These are phyloP conservation scores for Blastobasis adustella DNA, from an alignment of 2,888 invertebrate species.

Conservation along the genomic window DNA sequence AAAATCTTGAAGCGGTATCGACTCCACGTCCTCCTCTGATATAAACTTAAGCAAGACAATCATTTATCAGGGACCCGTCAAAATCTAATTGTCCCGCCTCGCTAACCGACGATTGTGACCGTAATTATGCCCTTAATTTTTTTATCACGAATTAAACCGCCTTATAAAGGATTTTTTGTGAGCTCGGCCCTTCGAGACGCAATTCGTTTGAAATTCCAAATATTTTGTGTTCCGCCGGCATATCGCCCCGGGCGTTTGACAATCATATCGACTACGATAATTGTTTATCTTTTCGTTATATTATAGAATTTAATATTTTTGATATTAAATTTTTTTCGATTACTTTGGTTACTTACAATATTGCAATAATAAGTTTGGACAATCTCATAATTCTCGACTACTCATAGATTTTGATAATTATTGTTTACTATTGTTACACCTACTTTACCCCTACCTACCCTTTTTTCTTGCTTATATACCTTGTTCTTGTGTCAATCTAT, in stretches of 20 bases:
- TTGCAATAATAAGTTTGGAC: too few relatives aligned
- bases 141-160: slow-evolving; percentile 62
- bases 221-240: too few relatives aligned
- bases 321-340: too few relatives aligned
- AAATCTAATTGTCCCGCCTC: slow-evolving; percentile 72
- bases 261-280: neutral
- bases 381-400: too few relatives aligned
- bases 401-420: too few relatives aligned
- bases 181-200: slow-evolving; percentile 28
- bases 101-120: slow-evolving; percentile 68
- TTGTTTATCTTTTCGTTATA: too few relatives aligned
- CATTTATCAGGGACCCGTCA: slow-evolving; percentile 71
- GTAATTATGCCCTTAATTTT: slow-evolving; percentile 70
- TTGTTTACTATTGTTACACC: too few relatives aligned
- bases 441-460: too few relatives aligned
- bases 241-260: slow-evolving; percentile 7
- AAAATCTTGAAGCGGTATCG: slow-evolving; percentile 9
- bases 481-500: too few relatives aligned
- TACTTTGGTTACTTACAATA: too few relatives aligned
- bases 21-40: slow-evolving; percentile 36
- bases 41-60: slow-evolving; percentile 45
- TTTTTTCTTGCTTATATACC: too few relatives aligned
- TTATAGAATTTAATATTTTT: too few relatives aligned
- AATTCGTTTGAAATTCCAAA: slow-evolving; percentile 45
- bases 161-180: slow-evolving; percentile 49